Evolutionary conservation across 2,888 invertebrate species (phyloP), one percentile per base, ranked within the genome.

Genomic region (Neuroscelio doddi): DNA sequence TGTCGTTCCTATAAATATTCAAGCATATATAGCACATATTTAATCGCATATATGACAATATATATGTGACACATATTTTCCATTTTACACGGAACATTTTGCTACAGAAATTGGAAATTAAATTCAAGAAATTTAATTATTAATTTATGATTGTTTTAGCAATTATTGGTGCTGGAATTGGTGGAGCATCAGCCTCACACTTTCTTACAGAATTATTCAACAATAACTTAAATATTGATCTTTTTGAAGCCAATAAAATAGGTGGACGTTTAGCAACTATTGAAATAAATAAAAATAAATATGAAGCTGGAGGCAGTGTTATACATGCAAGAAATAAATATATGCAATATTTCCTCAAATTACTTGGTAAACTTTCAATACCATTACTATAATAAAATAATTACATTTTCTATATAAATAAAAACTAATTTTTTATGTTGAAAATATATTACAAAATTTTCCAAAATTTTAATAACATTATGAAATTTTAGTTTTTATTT

Each of bases 141-240:
- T 30, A 36, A 12, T 16, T 3, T n/a, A n/a, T n/a, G n/a, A n/a
- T n/a, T 9, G n/a, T 71, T 80, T 74, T 26, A 90, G 90, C 87
- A 26, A 86, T 90, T 24, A 82, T 90, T 62, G 90, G 90, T 10
- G 89, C 86, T 39, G 90, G 90, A 4, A 87, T 90, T 41, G 89
- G 90, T 30, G 90, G 90, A 16, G 86, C 89, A 1, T 86, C 89
- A 0, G 80, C 87, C 10, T 87, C 89, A 0, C 87, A 88, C 78
- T 89, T 87, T 74, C 77, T 90, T 4, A 80, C 84, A 7, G 81
- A 89, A 73, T 72, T 81, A 42, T 81, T 85, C 34, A 62, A 80
- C 9, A 73, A 77, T 14, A 76, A 85, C 49, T 76, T 86, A 3
- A 70, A 83, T 0, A 86, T 90, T 45, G 87, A 89, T 73, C 71